Evolutionary conservation across 2,888 invertebrate species (phyloP), one percentile per base, ranked within the genome.

Genomic region (Drosophila affinis): DNA sequence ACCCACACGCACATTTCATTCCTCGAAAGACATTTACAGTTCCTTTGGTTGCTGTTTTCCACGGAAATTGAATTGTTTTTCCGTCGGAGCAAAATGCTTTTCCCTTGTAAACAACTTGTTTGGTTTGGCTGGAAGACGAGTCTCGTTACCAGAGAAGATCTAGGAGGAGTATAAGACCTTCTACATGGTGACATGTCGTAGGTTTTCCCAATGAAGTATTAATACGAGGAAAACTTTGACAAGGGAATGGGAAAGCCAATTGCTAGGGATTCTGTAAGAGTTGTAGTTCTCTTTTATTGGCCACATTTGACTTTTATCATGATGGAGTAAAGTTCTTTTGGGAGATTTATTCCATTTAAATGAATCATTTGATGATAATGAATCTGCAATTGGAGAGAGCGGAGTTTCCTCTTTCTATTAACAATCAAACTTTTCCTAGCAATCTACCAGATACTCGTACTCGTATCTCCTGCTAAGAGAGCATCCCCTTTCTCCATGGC

Each of bases 41-140:
- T 87, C 72, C 60, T 44, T 52, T 47, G 51, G 27, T 48, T 44
- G 24, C 54, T 62, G 48, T 60, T 68, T 72, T 70, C 60, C 78
- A 78, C 76, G 78, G 72, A 82, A 88, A 83, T 83, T 83, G 88
- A 83, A 83, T 83, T 83, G 88, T 88, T 83, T 63, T 72, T 57
- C 73, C 82, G 85, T 5, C 34, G 9, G 29, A 29, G 29, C 9
- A 9, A 29, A 29, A 9, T 34, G 12, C 32, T 34, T 32, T 32
- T 34, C 34, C 34, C 12, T 79, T 75, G 88, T 88, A 86, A 83
- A 83, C 83, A 83, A 82, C 71, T 86, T 81, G 78, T 83, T 70
- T 53, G 60, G 27, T 27, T 27, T 27, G 0, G 21, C 21, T 7
- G 6, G 27, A 27, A 6, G 27, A 27, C 6, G 27, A 27, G 27